Evolutionary conservation across 1,140 invertebrate species (phyloP).

Genomic region (silkworm (Bombyx mori)): DNA sequence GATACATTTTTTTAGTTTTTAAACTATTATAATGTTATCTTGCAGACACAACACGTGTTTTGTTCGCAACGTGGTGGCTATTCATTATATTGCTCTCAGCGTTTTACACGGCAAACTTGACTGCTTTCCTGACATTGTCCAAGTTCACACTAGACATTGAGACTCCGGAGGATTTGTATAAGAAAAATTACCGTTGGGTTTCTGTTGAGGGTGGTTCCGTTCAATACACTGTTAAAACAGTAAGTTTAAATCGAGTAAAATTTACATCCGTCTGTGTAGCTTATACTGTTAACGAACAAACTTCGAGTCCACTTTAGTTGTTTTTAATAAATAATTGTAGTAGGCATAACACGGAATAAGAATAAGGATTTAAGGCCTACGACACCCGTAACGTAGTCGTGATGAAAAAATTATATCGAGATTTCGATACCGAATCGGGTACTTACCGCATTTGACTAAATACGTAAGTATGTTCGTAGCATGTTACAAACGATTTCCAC

Average conservation of each 20-base stretch:
- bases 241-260: slow-evolving; percentile 40
- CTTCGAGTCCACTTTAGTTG: no score
- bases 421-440: no score
- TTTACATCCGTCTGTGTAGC: no score
- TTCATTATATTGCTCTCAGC: slow-evolving; percentile 89
- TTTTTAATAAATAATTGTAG: no score
- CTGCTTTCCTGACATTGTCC: slow-evolving; percentile 88
- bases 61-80: slow-evolving; percentile 94
- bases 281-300: no score
- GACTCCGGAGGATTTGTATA: slow-evolving; percentile 77
- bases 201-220: slow-evolving; percentile 76
- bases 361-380: no score
- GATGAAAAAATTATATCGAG: no score
- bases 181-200: slow-evolving; percentile 79
- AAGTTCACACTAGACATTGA: slow-evolving; percentile 85
- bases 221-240: slow-evolving; percentile 75
- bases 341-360: no score
- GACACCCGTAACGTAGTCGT: no score
- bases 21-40: slow-evolving; percentile 8
- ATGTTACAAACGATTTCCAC: no score
- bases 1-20: neutral
- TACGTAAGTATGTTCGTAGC: no score
- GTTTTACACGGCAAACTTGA: slow-evolving; percentile 94
- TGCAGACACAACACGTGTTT: slow-evolving; percentile 83
- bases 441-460: no score